Percentiles rank a stretch among this genome's conserved stretches.
Conservation (phyloP, 2,797 vertebrate species). For the Prionace glauca region DNA sequence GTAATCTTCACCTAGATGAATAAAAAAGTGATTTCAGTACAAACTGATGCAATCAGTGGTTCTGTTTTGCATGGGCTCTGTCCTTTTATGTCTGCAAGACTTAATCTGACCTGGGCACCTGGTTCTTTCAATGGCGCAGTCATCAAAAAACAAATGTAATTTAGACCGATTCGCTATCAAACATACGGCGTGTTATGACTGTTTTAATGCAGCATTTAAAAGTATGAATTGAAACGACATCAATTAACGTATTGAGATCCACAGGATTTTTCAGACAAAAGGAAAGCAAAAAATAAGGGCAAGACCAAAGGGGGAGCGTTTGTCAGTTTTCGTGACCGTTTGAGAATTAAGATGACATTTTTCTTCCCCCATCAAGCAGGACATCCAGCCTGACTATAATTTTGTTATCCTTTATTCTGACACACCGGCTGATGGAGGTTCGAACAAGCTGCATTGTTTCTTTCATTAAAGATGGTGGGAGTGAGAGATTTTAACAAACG, state of each 20-base stretch:
- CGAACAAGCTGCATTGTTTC: background rate
- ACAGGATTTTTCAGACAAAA: background rate
- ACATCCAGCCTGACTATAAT: background rate
- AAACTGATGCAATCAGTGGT: conserved; percentile 77
- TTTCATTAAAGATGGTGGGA: background rate
- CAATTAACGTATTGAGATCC: background rate
- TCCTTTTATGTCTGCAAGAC: conserved; percentile 70
- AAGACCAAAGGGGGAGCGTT: background rate
- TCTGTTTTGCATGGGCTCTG: conserved; percentile 73
- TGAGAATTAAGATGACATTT: background rate
- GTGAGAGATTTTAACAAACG: background rate
- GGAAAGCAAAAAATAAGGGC: background rate
- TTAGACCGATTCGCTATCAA: conserved; percentile 57
- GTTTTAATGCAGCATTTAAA: conserved; percentile 28
- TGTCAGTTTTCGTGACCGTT: background rate
- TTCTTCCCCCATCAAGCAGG: background rate
- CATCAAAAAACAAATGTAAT: conserved; percentile 81
- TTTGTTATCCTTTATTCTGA: background rate
- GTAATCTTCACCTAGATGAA: conserved; percentile 75
- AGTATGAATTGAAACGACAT: background rate
- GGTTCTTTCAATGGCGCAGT: conserved; percentile 54
- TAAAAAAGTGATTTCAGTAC: conserved; percentile 79
- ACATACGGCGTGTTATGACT: background rate
- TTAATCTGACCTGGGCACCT: conserved; percentile 73
- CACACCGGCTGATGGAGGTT: background rate